Evolutionary conservation across 2,888 invertebrate genomes (phyloP), one percentile per base, ranked within the genome.

Genomic region (Epistrophe grossulariae): DNA sequence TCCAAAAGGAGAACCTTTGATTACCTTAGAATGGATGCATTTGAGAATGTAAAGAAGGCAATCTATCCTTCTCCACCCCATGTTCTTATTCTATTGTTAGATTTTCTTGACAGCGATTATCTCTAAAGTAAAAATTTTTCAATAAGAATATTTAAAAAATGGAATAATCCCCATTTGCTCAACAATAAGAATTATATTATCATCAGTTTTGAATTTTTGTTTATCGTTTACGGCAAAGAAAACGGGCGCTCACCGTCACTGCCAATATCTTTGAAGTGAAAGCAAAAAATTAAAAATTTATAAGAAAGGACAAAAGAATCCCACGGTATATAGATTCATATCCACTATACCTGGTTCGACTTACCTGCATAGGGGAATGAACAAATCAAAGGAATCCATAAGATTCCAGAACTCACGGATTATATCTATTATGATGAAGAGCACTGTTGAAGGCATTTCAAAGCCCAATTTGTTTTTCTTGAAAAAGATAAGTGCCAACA

Each of bases 71-170:
- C 80, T 52, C 45, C 60, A 24, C n/a, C 59, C 40, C 13, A 10
- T n/a, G n/a, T 50, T 17, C 50, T 64, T 64, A 64, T 38, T 59
- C 85, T 74, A 85, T 85, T 85, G 85, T 85, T 85, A 64, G 77
- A 85, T 79, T 85, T 81, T 82, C 80, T 74, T 78, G 59, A 70
- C 64, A 59, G 64, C 85, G 82, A 85, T 82, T 85, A 85, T 85
- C 85, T 85, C 59, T 43, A 71, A 82, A 81, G 85, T 28, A 24
- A 68, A 78, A 73, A 66, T 77, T 76, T 84, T 84, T 84, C 72
- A 80, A 78, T 81, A 73, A 85, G 82, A 50, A 66, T 72, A 50
- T 82, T 72, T 40, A 81, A 76, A 62, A 70, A 68, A 48, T n/a
- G 68, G 78, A 62, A 73, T 85, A 81, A 85, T 82, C 82, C 81